Evolutionary conservation across 2,888 invertebrate genomes (phyloP).

Genomic region (Alloplasta piceator): DNA sequence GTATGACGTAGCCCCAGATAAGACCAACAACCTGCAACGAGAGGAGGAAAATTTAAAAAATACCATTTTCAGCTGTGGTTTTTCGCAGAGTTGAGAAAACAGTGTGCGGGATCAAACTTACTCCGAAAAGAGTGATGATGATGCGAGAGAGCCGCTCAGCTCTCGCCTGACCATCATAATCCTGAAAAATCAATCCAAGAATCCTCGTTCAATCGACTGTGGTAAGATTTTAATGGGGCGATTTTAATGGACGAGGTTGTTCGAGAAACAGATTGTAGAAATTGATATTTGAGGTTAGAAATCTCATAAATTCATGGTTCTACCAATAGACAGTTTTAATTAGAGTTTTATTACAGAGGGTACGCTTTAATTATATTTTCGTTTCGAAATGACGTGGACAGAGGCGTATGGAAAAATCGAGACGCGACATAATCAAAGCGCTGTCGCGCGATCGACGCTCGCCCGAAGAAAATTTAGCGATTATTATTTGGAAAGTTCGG

Average conservation of each 20-base stretch:
- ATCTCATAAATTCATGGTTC: neutral
- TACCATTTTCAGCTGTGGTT: too few relatives aligned
- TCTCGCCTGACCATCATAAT: slow-evolving; percentile 95
- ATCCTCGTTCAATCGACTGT: neutral
- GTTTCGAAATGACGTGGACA: neutral
- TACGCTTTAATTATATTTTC: neutral
- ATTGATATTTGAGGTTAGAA: neutral
- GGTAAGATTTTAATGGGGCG: neutral
- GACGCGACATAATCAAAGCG: slow-evolving; percentile 55
- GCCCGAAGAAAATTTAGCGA: too few relatives aligned
- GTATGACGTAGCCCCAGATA: slow-evolving; percentile 96
- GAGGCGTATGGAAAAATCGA: slow-evolving; percentile 40
- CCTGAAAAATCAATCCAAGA: slow-evolving; percentile 84
- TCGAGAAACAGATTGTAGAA: neutral
- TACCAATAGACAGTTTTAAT: neutral
- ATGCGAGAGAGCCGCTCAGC: slow-evolving; percentile 95
- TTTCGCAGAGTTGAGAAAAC: too few relatives aligned
- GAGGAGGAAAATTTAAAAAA: slow-evolving; percentile 3
- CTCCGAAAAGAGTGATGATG: slow-evolving; percentile 95
- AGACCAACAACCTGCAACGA: slow-evolving; percentile 89
- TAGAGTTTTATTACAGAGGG: neutral
- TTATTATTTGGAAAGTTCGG: neutral
- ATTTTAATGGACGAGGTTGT: neutral
- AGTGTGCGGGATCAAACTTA: slow-evolving; percentile 78
- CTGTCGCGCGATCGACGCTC: neutral